Evolutionary conservation across 2,113 vertebrate genomes (phyloP), one percentile per base, ranked within the genome.

Genomic region (Columba janthina): DNA sequence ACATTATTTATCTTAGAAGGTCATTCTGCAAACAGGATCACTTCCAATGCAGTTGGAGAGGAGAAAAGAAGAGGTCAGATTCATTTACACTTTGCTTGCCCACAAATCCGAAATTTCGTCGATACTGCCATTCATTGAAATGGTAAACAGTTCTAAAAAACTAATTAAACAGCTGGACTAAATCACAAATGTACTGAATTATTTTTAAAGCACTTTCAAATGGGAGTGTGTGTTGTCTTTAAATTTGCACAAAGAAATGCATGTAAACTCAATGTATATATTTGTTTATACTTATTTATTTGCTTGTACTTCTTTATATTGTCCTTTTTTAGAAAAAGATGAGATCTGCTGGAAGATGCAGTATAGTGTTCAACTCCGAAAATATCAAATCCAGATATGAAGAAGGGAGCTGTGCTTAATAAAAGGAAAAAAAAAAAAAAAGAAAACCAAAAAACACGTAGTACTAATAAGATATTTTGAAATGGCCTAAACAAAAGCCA

Each of bases 101-200:
- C 40, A 69, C 51, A 94, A 96, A 96, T 96, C 75, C 96, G 89
- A 79, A 71, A 62, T 42, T 10, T 29, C 62, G 85, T 89, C 85
- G 97, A 93, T 70, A 73, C 69, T 94, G 74, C 82, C 57, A 88
- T 95, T 91, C 69, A 14, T 69, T 90, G 65, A 95, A 97, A 96
- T 62, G 6, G 73, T 69, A 86, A 67, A 40, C 26, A 69, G 14
- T 94, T 91, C 36, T 89, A 88, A 87, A 96, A 83, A 94, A 53
- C 66, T 56, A 97, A 97, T 94, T 96, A 96, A 97, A 92, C 13
- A 90, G 20, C 56, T 83, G 56, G 48, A 36, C 18, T 97, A 95
- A 95, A 96, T 96, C 82, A 85, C 78, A 85, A 83, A 95, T 61
- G 44, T 6, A 22, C 22, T 79, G 82, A 96, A 67, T 51, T 32